These are phyloP conservation scores for Pseudanteris insignis DNA, from an alignment of 2,888 invertebrate genomes.

Conservation along the genomic window DNA sequence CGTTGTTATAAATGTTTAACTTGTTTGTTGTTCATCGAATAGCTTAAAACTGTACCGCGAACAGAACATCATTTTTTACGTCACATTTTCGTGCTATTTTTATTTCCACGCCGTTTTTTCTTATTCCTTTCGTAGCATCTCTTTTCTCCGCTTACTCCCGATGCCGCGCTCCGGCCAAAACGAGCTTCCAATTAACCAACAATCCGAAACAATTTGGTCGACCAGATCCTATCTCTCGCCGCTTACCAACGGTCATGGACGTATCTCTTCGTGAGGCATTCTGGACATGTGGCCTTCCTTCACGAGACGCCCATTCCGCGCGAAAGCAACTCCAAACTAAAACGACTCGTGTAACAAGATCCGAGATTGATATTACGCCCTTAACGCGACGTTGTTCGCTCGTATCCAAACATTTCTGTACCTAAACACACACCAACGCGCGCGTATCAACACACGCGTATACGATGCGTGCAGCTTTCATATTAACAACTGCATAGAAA, in stretches of 20 bases:
- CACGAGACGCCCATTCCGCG: conserved; percentile 43
- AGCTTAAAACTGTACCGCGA: no score
- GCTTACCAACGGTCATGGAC: conserved; percentile 48
- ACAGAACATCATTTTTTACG: conserved; percentile 27
- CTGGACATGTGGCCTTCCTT: conserved; percentile 47
- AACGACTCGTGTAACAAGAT: conserved; percentile 50
- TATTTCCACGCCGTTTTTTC: conserved; percentile 30
- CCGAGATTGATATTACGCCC: conserved; percentile 49
- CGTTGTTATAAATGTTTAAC: no score
- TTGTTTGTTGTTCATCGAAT: no score
- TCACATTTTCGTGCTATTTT: conserved; percentile 27
- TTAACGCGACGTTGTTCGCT: conserved; percentile 48
- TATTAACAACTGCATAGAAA: conserved; percentile 24
- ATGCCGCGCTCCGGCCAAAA: conserved; percentile 49
- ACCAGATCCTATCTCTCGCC: conserved; percentile 56
- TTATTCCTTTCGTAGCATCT: conserved; percentile 28
- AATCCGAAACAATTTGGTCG: conserved; percentile 64
- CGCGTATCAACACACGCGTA: no score
- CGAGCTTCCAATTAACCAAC: conserved; percentile 64
- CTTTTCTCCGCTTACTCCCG: conserved; percentile 28
- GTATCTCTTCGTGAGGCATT: conserved; percentile 47
- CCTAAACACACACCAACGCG: conserved; percentile 29
- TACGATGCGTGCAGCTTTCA: conserved; percentile 23
- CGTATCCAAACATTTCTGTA: conserved; percentile 44
- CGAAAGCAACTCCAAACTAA: conserved; percentile 45